Base-by-base conservation (phyloP, 1,140 invertebrate genomes). In the Drosophila pseudoobscura region DNA sequence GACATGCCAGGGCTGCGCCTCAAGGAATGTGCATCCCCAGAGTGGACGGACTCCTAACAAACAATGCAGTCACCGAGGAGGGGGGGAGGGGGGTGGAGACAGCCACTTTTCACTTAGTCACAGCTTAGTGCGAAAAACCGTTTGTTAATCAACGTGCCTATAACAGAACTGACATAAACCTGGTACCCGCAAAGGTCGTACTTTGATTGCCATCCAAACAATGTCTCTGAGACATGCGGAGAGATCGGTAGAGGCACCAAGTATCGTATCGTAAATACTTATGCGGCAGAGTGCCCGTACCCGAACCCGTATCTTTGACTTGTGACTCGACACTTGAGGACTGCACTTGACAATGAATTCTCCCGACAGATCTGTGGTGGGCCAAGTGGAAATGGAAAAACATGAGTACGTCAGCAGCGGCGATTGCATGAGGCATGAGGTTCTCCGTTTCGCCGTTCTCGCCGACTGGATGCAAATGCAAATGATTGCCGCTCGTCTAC, bases 11-110 rank as follows among this genome's bases (percentile, higher is more conserved):
- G 29, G 39, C 45, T 46, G 13, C 24, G n/a, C 57, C 44, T 55
- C 51, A 31, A 59, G 77, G 69, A 70, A 87, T 87, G 64, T 71
- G 64, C 82, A 85, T 87, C 73, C 73, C 59, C 58, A 50, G 60
- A 70, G 54, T 66, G 44, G 46, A 68, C 56, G 49, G 51, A 80
- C 74, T 64, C 24, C 24, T 5, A 5, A 26, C 24, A 26, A 26
- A 26, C 59, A 76, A 65, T 54, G 62, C 45, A 62, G 31, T 65
- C 43, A 58, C 41, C 45, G 54, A 31, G 56, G 49, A 55, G 24
- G 24, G 24, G 6, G 24, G 24, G 24, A 5, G 24, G 6, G 24
- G 24, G 24, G 24, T 24, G 29, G 26, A 22, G 46, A 11, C 53
- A 56, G 59, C 52, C 50, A 46, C 45, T 59, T 52, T 52, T 59